Evolutionary conservation across 2,888 invertebrate species (phyloP).

Genomic region (Chrysolina americana): DNA sequence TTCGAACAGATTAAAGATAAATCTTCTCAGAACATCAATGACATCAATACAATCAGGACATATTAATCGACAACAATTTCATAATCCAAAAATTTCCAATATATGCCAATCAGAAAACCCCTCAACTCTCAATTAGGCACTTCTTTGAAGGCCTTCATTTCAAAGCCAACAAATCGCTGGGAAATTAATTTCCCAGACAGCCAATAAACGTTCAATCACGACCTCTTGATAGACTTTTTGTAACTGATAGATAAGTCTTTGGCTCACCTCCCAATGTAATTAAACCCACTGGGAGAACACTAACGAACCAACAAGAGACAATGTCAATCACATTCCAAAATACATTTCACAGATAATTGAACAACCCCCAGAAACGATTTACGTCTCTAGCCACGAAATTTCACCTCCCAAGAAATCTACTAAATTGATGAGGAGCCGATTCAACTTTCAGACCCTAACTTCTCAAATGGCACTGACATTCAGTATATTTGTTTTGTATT

Average conservation of each 20-base stretch:
- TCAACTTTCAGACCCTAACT: background rate
- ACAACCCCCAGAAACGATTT: background rate
- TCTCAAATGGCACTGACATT: background rate
- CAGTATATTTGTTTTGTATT: too few species aligned
- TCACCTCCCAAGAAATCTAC: background rate
- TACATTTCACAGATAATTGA: background rate
- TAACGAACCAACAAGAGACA: background rate
- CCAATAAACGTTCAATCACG: slow-evolving; percentile 5
- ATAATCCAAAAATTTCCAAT: background rate
- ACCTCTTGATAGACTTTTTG: background rate
- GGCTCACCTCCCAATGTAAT: background rate
- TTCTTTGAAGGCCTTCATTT: background rate
- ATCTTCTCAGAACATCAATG: too few species aligned
- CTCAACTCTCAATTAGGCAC: background rate
- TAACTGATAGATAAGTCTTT: too few species aligned
- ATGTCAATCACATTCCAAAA: background rate
- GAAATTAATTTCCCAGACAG: background rate
- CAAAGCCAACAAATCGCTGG: background rate
- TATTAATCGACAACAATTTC: background rate
- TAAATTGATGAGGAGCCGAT: too few species aligned
- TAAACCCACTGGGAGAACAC: background rate
- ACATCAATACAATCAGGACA: background rate
- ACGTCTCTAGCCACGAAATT: background rate
- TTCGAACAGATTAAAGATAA: too few species aligned
- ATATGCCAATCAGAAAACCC: background rate